Evolutionary conservation across 1,140 invertebrate species (phyloP), one percentile per base, ranked within the genome.

Genomic region (Pachypeltis micranthus): DNA sequence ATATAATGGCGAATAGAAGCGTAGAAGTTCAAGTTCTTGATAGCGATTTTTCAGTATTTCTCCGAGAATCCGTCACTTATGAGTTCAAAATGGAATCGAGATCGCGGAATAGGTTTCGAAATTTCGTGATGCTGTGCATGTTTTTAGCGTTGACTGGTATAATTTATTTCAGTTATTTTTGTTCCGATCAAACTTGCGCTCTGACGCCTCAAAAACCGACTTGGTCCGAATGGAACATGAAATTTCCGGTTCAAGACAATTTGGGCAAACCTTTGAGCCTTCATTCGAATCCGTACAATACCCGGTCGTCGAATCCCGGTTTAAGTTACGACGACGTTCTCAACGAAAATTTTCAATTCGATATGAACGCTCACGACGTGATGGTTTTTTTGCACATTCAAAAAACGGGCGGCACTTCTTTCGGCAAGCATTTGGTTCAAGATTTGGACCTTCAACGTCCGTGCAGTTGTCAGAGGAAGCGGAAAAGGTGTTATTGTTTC

Each of bases 361-460:
- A 92, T 73, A 88, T 95, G 72, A 86, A 90, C 72, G 88, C 86
- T 4, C 85, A 90, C 69, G 96, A 98, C 79, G 95, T 98, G 21
- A 90, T 99, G 79, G 94, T 99, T 21, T 98, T 98, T 75, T 77
- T 99, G 47, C 96, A 99, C 73, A 97, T 98, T 76, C 96, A 98
- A 76, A 98, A 99, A 75, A 93, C 90, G 67, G 88, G 88, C 21
- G 70, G 90, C 25, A 96, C 93, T n/a, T 87, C 90, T 1, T 97
- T 98, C 76, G 94, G 93, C 12, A 86, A 87, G 71, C 93, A 97
- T 77, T 81, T 97, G 63, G 94, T 95, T 44, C 87, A 88, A 77
- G 92, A 96, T 81, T 80, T 97, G 67, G 91, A 93, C 77, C 76
- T 94, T 19, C 82, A 90, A 79, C 81, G 87, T 69, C 89, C 90